Evolutionary conservation across 2,113 vertebrate genomes (phyloP).

Genomic region (Lepisosteus osseus): DNA sequence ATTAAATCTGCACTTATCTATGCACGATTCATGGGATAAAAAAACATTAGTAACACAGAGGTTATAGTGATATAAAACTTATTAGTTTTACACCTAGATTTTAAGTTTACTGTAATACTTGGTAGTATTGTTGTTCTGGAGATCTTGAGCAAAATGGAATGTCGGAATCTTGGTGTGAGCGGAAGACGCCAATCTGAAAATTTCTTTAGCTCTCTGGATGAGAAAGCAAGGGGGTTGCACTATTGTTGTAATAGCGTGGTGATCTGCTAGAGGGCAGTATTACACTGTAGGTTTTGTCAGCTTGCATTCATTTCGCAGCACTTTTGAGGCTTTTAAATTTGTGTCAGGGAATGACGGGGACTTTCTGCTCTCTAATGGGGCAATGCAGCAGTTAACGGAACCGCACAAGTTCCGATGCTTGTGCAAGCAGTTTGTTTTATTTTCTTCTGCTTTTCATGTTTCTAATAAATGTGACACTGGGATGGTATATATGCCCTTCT

Average conservation of each 20-base stretch:
- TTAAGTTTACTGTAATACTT: too few relatives aligned
- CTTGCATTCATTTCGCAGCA: background rate
- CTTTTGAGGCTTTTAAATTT: background rate
- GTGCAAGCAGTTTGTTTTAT: too few relatives aligned
- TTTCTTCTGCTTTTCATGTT: background rate
- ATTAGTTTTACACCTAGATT: too few relatives aligned
- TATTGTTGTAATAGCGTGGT: background rate
- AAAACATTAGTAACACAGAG: too few relatives aligned
- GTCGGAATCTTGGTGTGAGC: background rate
- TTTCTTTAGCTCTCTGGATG: background rate
- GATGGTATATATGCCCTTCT: background rate
- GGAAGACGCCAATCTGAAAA: background rate
- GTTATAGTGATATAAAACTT: too few relatives aligned
- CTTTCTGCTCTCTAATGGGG: background rate
- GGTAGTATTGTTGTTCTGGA: too few relatives aligned
- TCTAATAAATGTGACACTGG: background rate
- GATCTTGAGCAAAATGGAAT: too few relatives aligned
- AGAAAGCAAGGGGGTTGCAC: background rate
- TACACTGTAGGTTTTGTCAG: background rate
- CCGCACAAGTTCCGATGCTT: background rate
- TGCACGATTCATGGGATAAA: too few relatives aligned
- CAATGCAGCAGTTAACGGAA: background rate
- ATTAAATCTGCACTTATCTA: too few relatives aligned
- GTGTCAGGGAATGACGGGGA: slow-evolving; percentile 7
- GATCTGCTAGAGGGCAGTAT: slow-evolving; percentile 9